Percentiles rank a stretch among this genome's conserved stretches.
Evolutionary conservation across 2,113 vertebrate genomes (phyloP).

Genomic region (Protobothrops flavoviridis): DNA sequence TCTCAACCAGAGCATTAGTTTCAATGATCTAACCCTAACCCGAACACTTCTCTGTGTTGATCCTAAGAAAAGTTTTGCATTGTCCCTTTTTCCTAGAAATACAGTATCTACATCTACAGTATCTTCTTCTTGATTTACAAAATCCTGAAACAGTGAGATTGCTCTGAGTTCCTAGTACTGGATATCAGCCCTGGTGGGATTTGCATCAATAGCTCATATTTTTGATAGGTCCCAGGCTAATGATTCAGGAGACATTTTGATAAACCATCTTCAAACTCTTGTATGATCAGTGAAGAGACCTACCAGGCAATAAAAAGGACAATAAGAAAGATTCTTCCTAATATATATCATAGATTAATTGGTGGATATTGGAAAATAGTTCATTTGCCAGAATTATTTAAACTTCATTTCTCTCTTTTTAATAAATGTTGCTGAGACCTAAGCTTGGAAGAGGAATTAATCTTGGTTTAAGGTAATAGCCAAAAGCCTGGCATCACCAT

Average conservation of each 20-base stretch:
- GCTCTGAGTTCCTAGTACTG: not conserved
- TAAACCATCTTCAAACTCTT: not conserved
- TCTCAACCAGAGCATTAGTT: not conserved
- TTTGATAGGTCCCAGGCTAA: not conserved
- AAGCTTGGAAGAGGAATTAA: not conserved
- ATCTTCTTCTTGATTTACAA: not conserved
- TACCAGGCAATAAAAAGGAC: not conserved
- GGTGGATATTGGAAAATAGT: not conserved
- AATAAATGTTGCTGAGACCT: not conserved
- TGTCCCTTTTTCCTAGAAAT: not conserved
- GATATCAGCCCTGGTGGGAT: not conserved
- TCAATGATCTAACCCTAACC: not conserved
- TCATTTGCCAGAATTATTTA: not conserved
- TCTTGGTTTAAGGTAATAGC: not conserved
- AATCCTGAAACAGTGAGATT: not conserved
- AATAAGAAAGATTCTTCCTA: not conserved
- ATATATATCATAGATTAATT: not conserved
- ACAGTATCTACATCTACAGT: not conserved
- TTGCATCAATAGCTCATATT: not conserved
- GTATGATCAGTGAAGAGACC: not conserved
- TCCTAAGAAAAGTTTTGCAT: not conserved
- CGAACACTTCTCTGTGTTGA: not conserved
- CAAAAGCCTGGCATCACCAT: not conserved
- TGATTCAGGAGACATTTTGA: not conserved
- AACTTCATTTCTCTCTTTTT: not conserved